These are phyloP conservation scores for Eulemur macaco DNA, from an alignment of 2,113 vertebrate species.

Conservation along the genomic window DNA sequence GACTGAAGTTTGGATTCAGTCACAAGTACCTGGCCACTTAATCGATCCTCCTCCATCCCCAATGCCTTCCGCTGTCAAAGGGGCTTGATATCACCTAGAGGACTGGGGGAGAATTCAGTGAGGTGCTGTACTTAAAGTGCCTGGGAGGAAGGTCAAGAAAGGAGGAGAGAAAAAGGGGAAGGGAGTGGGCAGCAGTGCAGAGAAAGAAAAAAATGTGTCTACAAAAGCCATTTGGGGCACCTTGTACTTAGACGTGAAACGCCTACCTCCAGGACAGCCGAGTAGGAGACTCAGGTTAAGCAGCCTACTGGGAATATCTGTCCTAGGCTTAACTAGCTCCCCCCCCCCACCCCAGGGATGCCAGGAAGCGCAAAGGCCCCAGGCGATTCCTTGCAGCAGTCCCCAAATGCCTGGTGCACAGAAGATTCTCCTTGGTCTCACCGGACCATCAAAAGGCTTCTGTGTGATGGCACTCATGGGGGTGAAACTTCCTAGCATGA, in stretches of 20 bases:
- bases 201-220: not conserved
- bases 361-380: not conserved
- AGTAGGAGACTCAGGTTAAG: not conserved
- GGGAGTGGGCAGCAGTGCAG: not conserved
- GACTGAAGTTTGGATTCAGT: not conserved
- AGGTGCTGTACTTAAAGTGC: not conserved
- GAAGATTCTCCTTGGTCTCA: not conserved
- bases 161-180: not conserved
- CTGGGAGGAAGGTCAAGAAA: not conserved
- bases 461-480: not conserved
- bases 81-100: not conserved
- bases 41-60: not conserved
- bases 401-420: not conserved
- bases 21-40: rapidly evolving
- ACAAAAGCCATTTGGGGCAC: not conserved
- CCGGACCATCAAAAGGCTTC: not conserved
- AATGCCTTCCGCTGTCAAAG: not conserved
- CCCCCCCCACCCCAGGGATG: not conserved
- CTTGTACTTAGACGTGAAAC: not conserved
- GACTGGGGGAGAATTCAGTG: not conserved
- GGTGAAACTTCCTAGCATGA: not conserved
- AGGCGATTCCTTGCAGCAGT: not conserved
- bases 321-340: not conserved
- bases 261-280: not conserved
- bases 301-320: not conserved